phyloP scores from a whole-genome alignment of 2,797 vertebrate genomes.

The Potorous gilbertii region DNA sequence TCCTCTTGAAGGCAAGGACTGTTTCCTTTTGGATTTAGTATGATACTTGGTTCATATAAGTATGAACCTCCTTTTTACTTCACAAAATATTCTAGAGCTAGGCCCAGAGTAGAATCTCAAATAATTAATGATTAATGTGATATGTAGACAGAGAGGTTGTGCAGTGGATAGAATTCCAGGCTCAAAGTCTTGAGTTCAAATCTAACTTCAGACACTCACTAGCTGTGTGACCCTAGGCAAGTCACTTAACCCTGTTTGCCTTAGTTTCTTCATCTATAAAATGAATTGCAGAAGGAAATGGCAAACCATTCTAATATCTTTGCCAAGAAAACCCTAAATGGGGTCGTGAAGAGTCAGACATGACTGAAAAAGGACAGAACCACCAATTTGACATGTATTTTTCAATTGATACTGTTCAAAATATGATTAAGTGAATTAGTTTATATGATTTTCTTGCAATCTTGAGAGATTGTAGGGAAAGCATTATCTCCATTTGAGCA shows the following conservation, averaged over 20 bases:
- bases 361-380: not conserved
- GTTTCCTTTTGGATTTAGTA: not conserved
- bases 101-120: not conserved
- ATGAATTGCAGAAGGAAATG: not conserved
- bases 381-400: slow-evolving; percentile 45
- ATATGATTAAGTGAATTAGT: slow-evolving; percentile 57
- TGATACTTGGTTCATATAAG: not conserved
- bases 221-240: not conserved
- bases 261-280: not conserved
- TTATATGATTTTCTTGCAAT: slow-evolving; percentile 41
- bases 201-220: not conserved
- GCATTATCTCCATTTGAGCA: not conserved
- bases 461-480: not conserved
- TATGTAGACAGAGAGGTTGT: not conserved
- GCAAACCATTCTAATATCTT: not conserved
- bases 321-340: not conserved
- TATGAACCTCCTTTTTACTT: not conserved
- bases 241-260: not conserved
- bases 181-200: not conserved
- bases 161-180: not conserved
- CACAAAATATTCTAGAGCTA: not conserved
- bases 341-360: not conserved
- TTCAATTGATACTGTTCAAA: slow-evolving; percentile 62
- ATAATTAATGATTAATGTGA: not conserved
- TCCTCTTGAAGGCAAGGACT: not conserved